Conservation (phyloP, 2,113 vertebrate genomes). For the Pterophyllum scalare region DNA sequence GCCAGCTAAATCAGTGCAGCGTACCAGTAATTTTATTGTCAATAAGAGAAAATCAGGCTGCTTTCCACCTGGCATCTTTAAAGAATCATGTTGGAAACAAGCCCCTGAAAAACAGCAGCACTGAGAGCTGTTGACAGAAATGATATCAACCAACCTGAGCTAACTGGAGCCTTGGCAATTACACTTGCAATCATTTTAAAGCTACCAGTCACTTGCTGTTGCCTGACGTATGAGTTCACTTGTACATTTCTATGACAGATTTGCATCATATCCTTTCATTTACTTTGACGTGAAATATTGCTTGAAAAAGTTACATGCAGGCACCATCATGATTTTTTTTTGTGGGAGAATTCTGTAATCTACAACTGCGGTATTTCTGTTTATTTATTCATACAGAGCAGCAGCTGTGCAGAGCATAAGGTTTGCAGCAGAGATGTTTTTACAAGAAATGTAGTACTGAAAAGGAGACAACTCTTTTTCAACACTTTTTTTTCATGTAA, state of each 20-base stretch:
- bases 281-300: neutral
- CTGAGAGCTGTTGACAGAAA: neutral
- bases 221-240: neutral
- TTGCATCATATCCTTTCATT: neutral
- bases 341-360: neutral
- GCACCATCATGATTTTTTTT: neutral
- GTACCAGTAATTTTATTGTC: slow-evolving; percentile 23
- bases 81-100: slow-evolving; percentile 10
- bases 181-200: neutral
- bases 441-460: neutral
- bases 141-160: neutral
- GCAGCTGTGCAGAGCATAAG: neutral
- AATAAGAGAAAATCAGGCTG: neutral
- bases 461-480: neutral
- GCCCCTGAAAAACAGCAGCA: neutral
- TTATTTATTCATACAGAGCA: slow-evolving; percentile 6
- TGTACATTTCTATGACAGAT: neutral
- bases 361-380: neutral
- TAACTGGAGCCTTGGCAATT: neutral
- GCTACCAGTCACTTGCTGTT: neutral
- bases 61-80: slow-evolving; percentile 16
- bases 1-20: neutral
- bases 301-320: neutral
- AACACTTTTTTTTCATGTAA: neutral
- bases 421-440: neutral